These are phyloP conservation scores for Rynchops niger DNA, from an alignment of 2,113 vertebrate genomes.

Conservation along the genomic window DNA sequence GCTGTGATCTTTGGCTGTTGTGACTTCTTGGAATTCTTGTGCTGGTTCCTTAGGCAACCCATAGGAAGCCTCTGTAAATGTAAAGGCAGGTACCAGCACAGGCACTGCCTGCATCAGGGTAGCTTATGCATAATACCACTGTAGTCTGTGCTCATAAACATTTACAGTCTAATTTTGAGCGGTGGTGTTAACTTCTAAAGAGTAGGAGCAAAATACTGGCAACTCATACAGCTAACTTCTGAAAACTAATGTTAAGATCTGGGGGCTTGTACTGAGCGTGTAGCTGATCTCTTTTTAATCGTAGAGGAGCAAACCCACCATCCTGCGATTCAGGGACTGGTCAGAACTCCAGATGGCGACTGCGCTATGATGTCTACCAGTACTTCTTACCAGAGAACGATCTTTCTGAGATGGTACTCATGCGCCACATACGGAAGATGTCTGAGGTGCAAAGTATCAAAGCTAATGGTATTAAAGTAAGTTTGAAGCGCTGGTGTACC, in stretches of 20 bases:
- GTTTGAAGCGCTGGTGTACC: neutral
- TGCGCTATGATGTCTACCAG: slow-evolving; percentile 90
- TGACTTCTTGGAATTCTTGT: neutral
- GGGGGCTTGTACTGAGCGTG: neutral
- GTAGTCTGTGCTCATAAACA: neutral
- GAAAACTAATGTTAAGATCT: neutral
- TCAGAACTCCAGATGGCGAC: slow-evolving; percentile 75
- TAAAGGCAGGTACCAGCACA: neutral
- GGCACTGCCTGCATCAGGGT: neutral
- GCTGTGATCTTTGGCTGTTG: neutral
- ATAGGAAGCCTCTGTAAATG: neutral
- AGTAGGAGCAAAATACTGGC: neutral
- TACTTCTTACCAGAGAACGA: slow-evolving; percentile 89
- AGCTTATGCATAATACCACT: neutral
- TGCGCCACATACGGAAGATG: slow-evolving; percentile 79
- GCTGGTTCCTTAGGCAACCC: neutral
- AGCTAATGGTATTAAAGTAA: slow-evolving; percentile 79
- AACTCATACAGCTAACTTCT: neutral
- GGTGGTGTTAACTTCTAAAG: neutral
- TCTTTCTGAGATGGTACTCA: slow-evolving; percentile 77
- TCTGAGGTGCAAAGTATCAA: slow-evolving; percentile 69
- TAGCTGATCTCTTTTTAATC: neutral
- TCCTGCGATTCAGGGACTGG: slow-evolving; percentile 73
- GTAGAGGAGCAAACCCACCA: slow-evolving; percentile 76
- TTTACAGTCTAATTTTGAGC: neutral